A percentile compares a stretch with the other conserved stretches of the same genome.
phyloP scores from a whole-genome alignment of 23 tunicate species.

The Diplosoma virens region DNA sequence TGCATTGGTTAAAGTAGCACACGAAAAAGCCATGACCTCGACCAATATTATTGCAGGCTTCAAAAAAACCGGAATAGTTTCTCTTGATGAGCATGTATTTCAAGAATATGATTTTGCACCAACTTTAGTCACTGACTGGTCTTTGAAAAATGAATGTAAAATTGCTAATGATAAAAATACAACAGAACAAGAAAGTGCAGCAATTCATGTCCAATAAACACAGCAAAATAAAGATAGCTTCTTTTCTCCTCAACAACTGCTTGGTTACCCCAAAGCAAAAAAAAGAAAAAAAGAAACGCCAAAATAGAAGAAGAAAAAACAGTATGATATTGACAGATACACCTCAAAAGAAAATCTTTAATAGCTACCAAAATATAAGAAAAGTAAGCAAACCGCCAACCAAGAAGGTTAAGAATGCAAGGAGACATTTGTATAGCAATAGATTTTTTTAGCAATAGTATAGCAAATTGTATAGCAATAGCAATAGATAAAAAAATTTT shows the following conservation, averaged over 20 bases:
- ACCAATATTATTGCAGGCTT: background rate
- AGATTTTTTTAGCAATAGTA: too few species aligned
- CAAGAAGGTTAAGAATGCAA: too few species aligned
- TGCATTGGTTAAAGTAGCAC: background rate
- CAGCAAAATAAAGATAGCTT: background rate
- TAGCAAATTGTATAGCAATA: too few species aligned
- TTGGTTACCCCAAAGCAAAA: background rate
- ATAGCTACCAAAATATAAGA: too few species aligned
- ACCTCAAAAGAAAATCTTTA: too few species aligned
- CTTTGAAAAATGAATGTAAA: background rate
- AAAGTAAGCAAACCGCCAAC: too few species aligned
- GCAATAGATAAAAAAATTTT: too few species aligned
- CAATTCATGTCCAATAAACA: too few species aligned
- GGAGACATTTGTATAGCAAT: too few species aligned
- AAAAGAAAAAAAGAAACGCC: too few species aligned
- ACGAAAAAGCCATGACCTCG: background rate
- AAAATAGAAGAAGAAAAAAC: too few species aligned
- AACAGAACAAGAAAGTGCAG: background rate
- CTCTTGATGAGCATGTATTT: background rate
- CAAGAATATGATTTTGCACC: background rate
- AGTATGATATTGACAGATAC: too few species aligned
- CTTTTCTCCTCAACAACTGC: background rate
- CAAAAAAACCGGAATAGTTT: background rate
- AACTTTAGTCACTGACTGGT: background rate
- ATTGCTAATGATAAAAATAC: background rate